Evolutionary conservation across 1,140 invertebrate genomes (phyloP), one percentile per base, ranked within the genome.

Genomic region (Lepidotrigona ventralis): DNA sequence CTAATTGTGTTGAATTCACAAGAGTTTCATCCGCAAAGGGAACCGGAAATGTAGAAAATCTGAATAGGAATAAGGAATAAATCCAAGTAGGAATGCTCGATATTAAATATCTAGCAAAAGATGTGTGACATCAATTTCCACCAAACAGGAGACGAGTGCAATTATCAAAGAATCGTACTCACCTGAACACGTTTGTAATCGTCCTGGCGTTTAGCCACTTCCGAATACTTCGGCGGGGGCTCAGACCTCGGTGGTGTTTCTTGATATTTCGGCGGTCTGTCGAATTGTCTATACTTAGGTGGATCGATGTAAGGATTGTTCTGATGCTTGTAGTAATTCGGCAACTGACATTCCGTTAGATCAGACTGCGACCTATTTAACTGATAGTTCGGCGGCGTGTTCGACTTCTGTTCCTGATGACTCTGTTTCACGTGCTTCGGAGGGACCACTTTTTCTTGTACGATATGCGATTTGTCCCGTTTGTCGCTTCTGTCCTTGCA

Each of bases 231-330:
- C 0, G 93, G 92, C 0, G 92, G 92, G 17, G 91, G 92, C 60
- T 93, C 93, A 6, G 85, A 71, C 78, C 88, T 93, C 0, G 90
- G 89, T 15, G 90, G 88, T 1, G 86, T 77, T 69, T 94, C 93
- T 58, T 93, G 93, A 75, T 94, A 93, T n/a, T 88, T 88, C 1
- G 93, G 93, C 15, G 92, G 93, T 29, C 87, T 91, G 29, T 94
- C 93, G 77, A 91, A 88, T 39, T 90, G 90, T 51, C 92, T 89
- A 86, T 93, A 93, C 76, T 91, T 93, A 1, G 92, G 92, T 29
- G 91, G 91, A 75, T 93, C 91, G 46, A 90, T 87, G 69, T 87
- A 86, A 46, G 86, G 87, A 72, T 89, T 90, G 75, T 85, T 86
- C 77, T 86, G 89, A 21, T 90, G 85, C 54, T 86, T 76, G 39